Base-by-base conservation (phyloP, 2,888 invertebrate genomes). In the Diachrysia chrysitis region DNA sequence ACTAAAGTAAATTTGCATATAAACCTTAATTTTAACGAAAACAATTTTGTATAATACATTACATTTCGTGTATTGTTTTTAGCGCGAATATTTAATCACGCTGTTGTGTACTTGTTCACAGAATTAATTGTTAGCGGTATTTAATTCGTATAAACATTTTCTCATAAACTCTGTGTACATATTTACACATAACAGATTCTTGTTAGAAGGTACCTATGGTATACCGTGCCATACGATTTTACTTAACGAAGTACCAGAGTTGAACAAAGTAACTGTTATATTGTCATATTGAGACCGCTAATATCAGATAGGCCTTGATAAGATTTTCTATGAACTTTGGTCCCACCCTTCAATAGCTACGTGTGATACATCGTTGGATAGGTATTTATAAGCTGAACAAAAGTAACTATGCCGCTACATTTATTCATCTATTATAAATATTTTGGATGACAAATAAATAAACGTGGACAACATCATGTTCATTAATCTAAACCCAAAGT, bases 141-240 rank as follows among this genome's bases (percentile, higher is more conserved):
- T 51, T 51, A 21, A 19, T 51, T 21, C 7, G 5, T 3, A 51
- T 51, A 21, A 51, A 51, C 12, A 51, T 21, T 21, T 42, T 42
- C 21, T 19, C 21, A 21, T 51, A 12, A 19, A 51, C 19, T 21
- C 19, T 21, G 10, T 4, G 10, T 21, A 12, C 21, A 42, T 32
- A 42, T 37, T 37, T 19, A 48, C 48, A 12, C 48, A 21, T 51
- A 19, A 51, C 21, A 51, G 48, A 21, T 21, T 21, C 21, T 19
- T 51, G 12, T 19, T 21, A 21, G 46, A 7, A 7, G 17, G 23
- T 25, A 53, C 19, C 7, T 19, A 51, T 17, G 51, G 4, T 56
- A 10, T 53, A 58, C 16, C n/a, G 14, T 14, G 48, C 3, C n/a
- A 37, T 32, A 16, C 21, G 19, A n/a, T 56, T 73, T 46, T 73